Evolutionary conservation across 2,888 invertebrate species (phyloP), one percentile per base, ranked within the genome.

Genomic region (Nymphalis c-album): DNA sequence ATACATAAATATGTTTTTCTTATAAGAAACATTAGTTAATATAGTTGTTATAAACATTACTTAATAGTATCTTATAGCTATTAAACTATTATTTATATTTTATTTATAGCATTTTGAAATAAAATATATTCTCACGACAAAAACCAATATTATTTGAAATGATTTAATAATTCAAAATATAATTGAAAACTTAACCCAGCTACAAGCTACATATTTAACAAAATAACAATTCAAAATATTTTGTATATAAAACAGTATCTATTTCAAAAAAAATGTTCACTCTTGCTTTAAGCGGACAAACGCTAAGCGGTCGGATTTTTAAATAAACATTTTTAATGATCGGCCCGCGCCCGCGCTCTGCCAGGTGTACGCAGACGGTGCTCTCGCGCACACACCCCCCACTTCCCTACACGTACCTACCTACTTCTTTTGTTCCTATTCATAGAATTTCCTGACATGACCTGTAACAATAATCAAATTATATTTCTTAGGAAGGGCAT

Each of bases 301-400:
- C 84, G 87, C 85, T 90, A 90, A 91, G 91, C 92, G 90, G 91
- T 91, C 84, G 90, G 90, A 92, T 91, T 92, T 92, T 92, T 92
- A 92, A 92, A 92, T 92, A 92, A 92, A 92, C 92, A 92, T 89
- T 91, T 92, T 92, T 92, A 92, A 92, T 91, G 92, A 91, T 91
- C 92, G 88, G 84, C 85, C 85, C 89, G 87, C 87, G 88, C 85
- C 80, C 81, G 85, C 78, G 75, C 82, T 69, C 73, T 71, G 86
- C 91, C 91, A 91, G 92, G 92, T 92, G 92, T 83, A 80, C 85
- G 85, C 92, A 92, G 84, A 86, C 88, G 91, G 90, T 82, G 85
- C 85, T 79, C 77, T 78, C 82, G 77, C 81, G 77, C 81, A 76
- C 77, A 76, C 77, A 78, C 77, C 76, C 74, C 68, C 71, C 69